phyloP scores from a whole-genome alignment of 2,113 vertebrate genomes.

The Siniperca knerii region DNA sequence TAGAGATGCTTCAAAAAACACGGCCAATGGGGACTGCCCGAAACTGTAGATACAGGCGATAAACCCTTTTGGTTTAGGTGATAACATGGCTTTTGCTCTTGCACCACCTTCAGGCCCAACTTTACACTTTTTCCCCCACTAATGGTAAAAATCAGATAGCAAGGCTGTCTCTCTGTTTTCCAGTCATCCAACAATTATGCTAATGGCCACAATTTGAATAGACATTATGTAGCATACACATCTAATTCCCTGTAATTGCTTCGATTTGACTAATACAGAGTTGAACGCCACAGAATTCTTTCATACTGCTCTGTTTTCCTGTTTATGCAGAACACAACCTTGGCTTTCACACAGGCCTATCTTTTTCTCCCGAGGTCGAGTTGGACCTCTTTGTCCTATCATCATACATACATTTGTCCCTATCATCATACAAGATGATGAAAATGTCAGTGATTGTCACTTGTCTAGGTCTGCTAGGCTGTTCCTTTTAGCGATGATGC shows the following conservation, averaged over 20 bases:
- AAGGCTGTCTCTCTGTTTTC: neutral
- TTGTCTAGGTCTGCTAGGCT: conserved; percentile 25
- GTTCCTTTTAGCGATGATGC: conserved; percentile 37
- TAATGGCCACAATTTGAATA: neutral
- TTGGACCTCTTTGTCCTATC: conserved; percentile 22
- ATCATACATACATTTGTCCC: too few relatives aligned
- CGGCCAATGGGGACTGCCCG: neutral
- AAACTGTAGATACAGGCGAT: neutral
- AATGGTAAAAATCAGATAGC: neutral
- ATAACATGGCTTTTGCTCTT: neutral
- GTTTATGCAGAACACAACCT: conserved; percentile 18
- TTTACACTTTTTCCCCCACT: neutral
- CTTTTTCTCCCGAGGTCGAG: neutral
- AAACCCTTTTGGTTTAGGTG: neutral
- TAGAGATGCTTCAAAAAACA: neutral
- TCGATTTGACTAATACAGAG: conserved; percentile 9
- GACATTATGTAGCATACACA: neutral
- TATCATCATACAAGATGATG: conserved; percentile 13
- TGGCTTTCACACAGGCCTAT: conserved; percentile 12
- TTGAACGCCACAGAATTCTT: neutral
- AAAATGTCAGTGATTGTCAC: conserved; percentile 48
- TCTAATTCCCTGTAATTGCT: conserved; percentile 12
- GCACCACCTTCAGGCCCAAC: neutral
- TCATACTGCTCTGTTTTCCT: conserved; percentile 11
- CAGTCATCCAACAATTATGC: neutral